phyloP scores from a whole-genome alignment of 2,888 invertebrate genomes.

The Megaustenia siamemsis region DNA sequence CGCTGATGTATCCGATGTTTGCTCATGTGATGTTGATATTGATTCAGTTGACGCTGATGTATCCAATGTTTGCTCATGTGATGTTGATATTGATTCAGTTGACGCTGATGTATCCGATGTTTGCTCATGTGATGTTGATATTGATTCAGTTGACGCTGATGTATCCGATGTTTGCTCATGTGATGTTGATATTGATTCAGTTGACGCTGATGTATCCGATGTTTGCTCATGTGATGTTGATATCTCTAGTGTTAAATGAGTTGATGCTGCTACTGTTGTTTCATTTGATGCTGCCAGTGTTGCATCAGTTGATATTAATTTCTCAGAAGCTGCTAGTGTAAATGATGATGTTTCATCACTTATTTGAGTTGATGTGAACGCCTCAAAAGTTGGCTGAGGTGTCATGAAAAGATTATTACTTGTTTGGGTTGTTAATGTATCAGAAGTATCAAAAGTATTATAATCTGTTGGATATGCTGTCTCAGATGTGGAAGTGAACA shows the following conservation, averaged over 20 bases:
- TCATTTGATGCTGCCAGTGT: not conserved
- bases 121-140: not conserved
- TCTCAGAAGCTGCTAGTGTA: not conserved
- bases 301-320: not conserved
- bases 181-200: not conserved
- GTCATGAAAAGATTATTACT: not conserved
- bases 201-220: not conserved
- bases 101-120: not conserved
- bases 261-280: not conserved
- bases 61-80: not conserved
- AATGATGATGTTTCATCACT: not conserved
- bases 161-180: not conserved
- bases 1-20: not conserved
- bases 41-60: not conserved
- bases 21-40: not conserved
- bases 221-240: not conserved
- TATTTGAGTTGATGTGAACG: not conserved
- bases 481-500: not conserved
- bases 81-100: not conserved
- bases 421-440: not conserved
- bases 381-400: not conserved
- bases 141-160: not conserved
- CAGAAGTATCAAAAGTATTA: too few relatives aligned
- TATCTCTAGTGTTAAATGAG: not conserved
- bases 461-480: not conserved